phyloP scores from a whole-genome alignment of 2,888 invertebrate genomes.

The Sinhomidia bicolor region DNA sequence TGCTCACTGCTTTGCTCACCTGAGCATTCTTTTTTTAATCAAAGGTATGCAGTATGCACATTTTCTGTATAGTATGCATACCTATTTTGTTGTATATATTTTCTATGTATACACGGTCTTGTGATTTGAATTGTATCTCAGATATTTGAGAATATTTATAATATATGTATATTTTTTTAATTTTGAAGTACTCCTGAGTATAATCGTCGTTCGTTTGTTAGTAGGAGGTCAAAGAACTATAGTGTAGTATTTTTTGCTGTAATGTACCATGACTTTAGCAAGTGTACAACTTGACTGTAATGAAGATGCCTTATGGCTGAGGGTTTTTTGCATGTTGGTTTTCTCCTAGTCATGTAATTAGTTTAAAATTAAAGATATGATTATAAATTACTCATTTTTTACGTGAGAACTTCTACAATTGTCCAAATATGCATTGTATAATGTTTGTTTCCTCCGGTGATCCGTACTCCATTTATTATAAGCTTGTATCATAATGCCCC shows the following conservation, averaged over 20 bases:
- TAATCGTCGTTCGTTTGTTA: not conserved
- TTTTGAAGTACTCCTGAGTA: not conserved
- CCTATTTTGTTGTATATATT: too few relatives aligned
- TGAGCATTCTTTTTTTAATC: not conserved
- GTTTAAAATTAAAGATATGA: too few relatives aligned
- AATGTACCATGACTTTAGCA: not conserved
- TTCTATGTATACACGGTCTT: too few relatives aligned
- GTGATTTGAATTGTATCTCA: not conserved
- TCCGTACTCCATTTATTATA: too few relatives aligned
- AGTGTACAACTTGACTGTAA: too few relatives aligned
- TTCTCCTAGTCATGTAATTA: too few relatives aligned
- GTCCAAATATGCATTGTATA: too few relatives aligned
- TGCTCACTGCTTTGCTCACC: not conserved
- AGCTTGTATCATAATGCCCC: not conserved
- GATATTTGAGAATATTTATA: not conserved
- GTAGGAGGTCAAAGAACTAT: slow-evolving; percentile 73
- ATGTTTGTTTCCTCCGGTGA: too few relatives aligned
- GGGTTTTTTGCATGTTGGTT: too few relatives aligned
- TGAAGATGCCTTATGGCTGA: too few relatives aligned
- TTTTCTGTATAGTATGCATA: too few relatives aligned
- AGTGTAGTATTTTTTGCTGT: not conserved
- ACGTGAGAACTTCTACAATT: not conserved
- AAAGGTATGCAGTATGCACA: not conserved
- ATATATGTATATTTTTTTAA: not conserved
- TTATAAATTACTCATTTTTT: too few relatives aligned